Conservation (phyloP, 2,113 vertebrate species). For the Salvator merianae region DNA sequence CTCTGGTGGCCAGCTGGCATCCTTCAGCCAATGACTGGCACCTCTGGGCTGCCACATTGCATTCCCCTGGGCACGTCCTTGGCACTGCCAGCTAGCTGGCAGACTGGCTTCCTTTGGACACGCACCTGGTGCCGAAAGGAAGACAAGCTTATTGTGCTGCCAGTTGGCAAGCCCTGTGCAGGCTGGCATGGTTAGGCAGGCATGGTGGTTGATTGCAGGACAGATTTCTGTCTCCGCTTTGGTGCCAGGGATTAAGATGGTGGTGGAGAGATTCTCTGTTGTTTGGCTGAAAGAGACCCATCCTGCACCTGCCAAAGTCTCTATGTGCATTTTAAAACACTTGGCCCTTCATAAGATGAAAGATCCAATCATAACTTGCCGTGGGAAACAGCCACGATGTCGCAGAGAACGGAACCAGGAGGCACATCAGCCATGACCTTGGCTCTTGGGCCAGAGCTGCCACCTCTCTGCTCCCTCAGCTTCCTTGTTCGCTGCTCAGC, state of each 20-base stretch:
- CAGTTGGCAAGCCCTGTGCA: not conserved
- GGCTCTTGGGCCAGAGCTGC: too few relatives aligned
- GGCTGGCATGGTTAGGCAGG: not conserved
- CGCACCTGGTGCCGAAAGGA: slow-evolving; percentile 36
- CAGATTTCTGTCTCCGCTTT: not conserved
- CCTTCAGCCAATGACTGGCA: slow-evolving; percentile 53
- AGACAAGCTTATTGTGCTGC: not conserved
- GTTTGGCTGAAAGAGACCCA: not conserved
- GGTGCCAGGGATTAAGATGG: not conserved
- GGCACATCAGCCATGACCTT: too few relatives aligned
- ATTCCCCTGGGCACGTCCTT: slow-evolving; percentile 42
- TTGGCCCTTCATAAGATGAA: not conserved
- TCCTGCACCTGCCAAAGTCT: not conserved
- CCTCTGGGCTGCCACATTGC: slow-evolving; percentile 47
- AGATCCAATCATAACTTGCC: too few relatives aligned
- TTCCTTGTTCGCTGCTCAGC: not conserved
- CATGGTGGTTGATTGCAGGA: not conserved
- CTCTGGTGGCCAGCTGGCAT: slow-evolving; percentile 60
- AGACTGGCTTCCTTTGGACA: slow-evolving; percentile 45
- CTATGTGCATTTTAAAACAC: not conserved
- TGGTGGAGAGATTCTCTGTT: not conserved
- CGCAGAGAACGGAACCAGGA: not conserved
- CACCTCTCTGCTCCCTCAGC: too few relatives aligned
- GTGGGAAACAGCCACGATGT: not conserved
- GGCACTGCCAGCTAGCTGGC: slow-evolving; percentile 23